These are phyloP conservation scores for Dynastes hyllus DNA, from an alignment of 2,888 invertebrate genomes.

Conservation along the genomic window DNA sequence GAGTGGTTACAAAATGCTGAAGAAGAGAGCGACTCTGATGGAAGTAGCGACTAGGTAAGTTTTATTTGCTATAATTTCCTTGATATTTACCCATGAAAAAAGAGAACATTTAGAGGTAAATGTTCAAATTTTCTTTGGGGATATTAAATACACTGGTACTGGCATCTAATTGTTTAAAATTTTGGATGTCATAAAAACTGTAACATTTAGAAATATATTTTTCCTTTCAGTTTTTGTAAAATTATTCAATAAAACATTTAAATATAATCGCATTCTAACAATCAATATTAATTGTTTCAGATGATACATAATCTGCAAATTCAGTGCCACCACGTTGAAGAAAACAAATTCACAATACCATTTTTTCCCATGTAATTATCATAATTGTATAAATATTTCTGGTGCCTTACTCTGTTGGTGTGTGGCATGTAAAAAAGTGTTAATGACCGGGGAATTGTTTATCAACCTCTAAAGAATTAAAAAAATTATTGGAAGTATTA, in stretches of 20 bases:
- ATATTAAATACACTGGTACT: slow-evolving; percentile 54
- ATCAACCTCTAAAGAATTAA: slow-evolving; percentile 54
- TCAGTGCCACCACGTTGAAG: slow-evolving; percentile 69
- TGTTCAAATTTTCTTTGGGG: slow-evolving; percentile 46
- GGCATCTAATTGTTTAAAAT: slow-evolving; percentile 53
- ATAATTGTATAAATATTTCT: slow-evolving; percentile 68
- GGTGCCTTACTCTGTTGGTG: slow-evolving; percentile 71
- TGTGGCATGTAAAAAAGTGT: slow-evolving; percentile 65
- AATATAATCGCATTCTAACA: not conserved
- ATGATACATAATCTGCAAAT: slow-evolving; percentile 49
- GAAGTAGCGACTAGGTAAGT: slow-evolving; percentile 68
- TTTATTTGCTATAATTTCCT: not conserved
- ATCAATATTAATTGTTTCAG: slow-evolving; percentile 48
- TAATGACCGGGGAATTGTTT: slow-evolving; percentile 65
- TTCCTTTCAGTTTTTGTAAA: too few relatives aligned
- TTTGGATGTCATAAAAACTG: slow-evolving; percentile 54
- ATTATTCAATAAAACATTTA: too few relatives aligned
- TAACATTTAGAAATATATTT: slow-evolving; percentile 36
- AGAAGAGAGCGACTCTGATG: slow-evolving; percentile 82
- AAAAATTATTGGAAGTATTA: slow-evolving; percentile 55
- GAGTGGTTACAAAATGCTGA: slow-evolving; percentile 99
- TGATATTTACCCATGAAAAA: not conserved
- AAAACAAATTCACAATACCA: slow-evolving; percentile 64
- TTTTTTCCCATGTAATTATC: slow-evolving; percentile 70
- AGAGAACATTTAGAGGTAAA: slow-evolving; percentile 19